Evolutionary conservation across 2,888 invertebrate species (phyloP).

Genomic region (Sialis lutaria): DNA sequence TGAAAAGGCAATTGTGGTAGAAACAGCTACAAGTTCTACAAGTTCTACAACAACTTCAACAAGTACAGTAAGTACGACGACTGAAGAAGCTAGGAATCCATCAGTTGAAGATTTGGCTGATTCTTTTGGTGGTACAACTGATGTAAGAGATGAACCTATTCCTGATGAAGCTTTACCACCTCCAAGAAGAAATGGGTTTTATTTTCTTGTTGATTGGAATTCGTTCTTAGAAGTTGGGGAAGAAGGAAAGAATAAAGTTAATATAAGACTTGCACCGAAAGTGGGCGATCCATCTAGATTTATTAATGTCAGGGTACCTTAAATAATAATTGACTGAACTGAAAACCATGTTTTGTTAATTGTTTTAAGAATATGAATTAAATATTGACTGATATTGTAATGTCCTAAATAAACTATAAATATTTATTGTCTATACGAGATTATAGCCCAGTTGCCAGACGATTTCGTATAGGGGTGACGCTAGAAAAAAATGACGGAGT

Average conservation of each 20-base stretch:
- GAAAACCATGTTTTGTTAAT: too few species aligned
- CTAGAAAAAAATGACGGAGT: too few species aligned
- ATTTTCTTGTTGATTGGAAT: slow-evolving; percentile 76
- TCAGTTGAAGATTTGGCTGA: slow-evolving; percentile 52
- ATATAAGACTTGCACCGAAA: slow-evolving; percentile 64
- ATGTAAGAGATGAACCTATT: slow-evolving; percentile 23
- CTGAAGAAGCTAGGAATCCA: slow-evolving; percentile 24
- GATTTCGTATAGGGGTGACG: too few species aligned
- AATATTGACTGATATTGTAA: too few species aligned
- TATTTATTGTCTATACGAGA: too few species aligned
- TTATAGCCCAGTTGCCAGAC: too few species aligned
- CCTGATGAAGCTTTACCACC: slow-evolving; percentile 46
- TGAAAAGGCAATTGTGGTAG: slow-evolving; percentile 7
- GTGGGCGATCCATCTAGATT: slow-evolving; percentile 66
- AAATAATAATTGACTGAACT: slow-evolving; percentile 15
- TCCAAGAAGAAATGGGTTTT: slow-evolving; percentile 57
- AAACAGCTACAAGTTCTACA: slow-evolving; percentile 7
- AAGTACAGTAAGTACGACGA: slow-evolving; percentile 17
- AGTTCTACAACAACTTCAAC: slow-evolving; percentile 9
- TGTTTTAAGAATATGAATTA: too few species aligned
- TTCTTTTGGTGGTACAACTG: slow-evolving; percentile 53
- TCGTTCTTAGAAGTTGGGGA: slow-evolving; percentile 69
- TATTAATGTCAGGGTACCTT: slow-evolving; percentile 55
- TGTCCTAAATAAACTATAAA: too few species aligned
- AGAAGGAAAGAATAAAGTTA: slow-evolving; percentile 51